Evolutionary conservation across 2,797 vertebrate genomes (phyloP).

Genomic region (Danio choprae): DNA sequence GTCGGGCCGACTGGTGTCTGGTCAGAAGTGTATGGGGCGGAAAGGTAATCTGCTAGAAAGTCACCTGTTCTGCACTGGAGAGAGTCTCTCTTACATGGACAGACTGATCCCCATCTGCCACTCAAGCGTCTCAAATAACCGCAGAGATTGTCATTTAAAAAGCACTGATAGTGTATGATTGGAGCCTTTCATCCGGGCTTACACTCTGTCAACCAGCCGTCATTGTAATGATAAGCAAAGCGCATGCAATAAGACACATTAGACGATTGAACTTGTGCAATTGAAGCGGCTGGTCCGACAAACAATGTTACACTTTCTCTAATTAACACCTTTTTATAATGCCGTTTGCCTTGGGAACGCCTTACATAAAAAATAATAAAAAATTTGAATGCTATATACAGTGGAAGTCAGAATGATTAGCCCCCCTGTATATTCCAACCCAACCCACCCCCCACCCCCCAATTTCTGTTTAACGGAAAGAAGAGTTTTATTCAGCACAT

Average conservation of each 20-base stretch:
- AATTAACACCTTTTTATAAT: not conserved
- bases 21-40: slow-evolving; percentile 53
- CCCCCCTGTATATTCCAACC: too few species aligned
- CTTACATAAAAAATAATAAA: too few species aligned
- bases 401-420: too few species aligned
- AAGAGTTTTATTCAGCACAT: too few species aligned
- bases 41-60: slow-evolving; percentile 57
- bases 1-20: slow-evolving; percentile 46
- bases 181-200: slow-evolving; percentile 15
- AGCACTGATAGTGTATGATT: slow-evolving; percentile 42
- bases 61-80: slow-evolving; percentile 55
- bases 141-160: slow-evolving; percentile 51
- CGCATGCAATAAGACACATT: not conserved
- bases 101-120: slow-evolving; percentile 58
- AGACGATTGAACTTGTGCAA: not conserved
- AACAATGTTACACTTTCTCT: not conserved
- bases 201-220: slow-evolving; percentile 2
- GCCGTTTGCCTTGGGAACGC: too few species aligned
- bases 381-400: too few species aligned
- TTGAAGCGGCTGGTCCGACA: not conserved
- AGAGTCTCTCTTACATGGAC: slow-evolving; percentile 59
- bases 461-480: too few species aligned
- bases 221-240: slow-evolving; percentile 23
- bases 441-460: too few species aligned
- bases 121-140: slow-evolving; percentile 59